Evolutionary conservation across 2,113 vertebrate species (phyloP).

Genomic region (Seriola quinqueradiata): DNA sequence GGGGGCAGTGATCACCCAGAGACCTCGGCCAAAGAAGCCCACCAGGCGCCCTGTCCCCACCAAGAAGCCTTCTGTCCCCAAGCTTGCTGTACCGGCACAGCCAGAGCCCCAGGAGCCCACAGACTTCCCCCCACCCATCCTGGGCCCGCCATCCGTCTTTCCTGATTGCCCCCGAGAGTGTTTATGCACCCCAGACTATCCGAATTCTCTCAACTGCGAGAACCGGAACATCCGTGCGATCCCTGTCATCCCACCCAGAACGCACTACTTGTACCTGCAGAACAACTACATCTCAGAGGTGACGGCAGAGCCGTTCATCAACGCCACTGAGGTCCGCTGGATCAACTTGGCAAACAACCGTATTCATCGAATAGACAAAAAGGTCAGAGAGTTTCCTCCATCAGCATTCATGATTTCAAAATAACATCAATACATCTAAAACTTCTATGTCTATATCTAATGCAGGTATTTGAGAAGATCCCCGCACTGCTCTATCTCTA

Average conservation of each 20-base stretch:
- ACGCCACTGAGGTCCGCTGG: conserved; percentile 92
- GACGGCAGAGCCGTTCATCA: conserved; percentile 90
- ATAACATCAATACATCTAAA: background rate
- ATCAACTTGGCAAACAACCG: conserved; percentile 97
- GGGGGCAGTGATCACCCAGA: conserved; percentile 79
- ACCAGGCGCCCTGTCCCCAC: conserved; percentile 69
- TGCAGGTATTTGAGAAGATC: conserved; percentile 89
- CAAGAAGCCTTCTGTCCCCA: conserved; percentile 54
- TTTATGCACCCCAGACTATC: conserved; percentile 89
- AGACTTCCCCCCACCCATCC: conserved; percentile 92
- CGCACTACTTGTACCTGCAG: conserved; percentile 95
- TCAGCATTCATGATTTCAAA: background rate
- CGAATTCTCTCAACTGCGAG: conserved; percentile 94
- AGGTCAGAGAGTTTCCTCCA: conserved; percentile 57
- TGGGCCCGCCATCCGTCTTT: conserved; percentile 89
- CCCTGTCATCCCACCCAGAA: conserved; percentile 90
- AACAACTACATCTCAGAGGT: conserved; percentile 97
- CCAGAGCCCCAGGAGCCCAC: conserved; percentile 90
- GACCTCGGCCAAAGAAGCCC: conserved; percentile 76
- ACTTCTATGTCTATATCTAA: background rate
- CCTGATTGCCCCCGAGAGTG: conserved; percentile 95
- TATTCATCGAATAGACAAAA: conserved; percentile 90
- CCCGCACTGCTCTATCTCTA: conserved; percentile 93
- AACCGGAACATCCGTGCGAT: conserved; percentile 94
- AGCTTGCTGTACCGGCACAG: conserved; percentile 62